A percentile compares a stretch with the other conserved stretches of the same genome.
These are phyloP conservation scores for Nycteola revayana DNA, from an alignment of 2,888 invertebrate genomes.

Conservation along the genomic window DNA sequence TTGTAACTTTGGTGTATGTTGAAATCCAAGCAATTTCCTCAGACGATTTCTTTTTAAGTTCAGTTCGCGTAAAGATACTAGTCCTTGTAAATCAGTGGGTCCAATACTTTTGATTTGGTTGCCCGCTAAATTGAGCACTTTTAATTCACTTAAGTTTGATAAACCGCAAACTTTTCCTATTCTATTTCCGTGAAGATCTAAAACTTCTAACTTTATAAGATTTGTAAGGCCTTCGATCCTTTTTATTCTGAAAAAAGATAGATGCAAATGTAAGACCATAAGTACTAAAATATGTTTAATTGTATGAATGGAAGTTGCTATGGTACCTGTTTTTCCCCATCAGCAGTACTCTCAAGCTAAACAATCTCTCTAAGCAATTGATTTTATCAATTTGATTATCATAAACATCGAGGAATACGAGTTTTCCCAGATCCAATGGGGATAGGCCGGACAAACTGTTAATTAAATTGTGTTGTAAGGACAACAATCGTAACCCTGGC, in stretches of 20 bases:
- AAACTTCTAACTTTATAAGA: conserved; percentile 90
- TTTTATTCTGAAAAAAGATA: conserved; percentile 83
- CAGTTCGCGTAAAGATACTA: conserved; percentile 90
- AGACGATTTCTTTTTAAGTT: conserved; percentile 94
- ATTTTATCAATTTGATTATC: conserved; percentile 97
- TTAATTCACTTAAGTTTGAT: conserved; percentile 86
- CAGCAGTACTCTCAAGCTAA: conserved; percentile 91
- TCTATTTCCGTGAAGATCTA: conserved; percentile 97
- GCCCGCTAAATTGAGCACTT: conserved; percentile 96
- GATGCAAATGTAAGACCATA: background rate
- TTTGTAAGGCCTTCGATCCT: conserved; percentile 89
- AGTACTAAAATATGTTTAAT: background rate
- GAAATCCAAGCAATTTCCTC: conserved; percentile 90
- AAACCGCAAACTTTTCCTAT: conserved; percentile 88
- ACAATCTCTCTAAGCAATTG: conserved; percentile 88
- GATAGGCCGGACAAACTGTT: conserved; percentile 85
- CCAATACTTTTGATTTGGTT: conserved; percentile 92
- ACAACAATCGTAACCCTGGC: conserved; percentile 90
- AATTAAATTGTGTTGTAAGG: conserved; percentile 95
- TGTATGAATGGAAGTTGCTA: background rate
- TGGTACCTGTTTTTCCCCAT: conserved; percentile 95
- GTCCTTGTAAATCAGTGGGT: conserved; percentile 88
- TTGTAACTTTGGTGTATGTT: conserved; percentile 87
- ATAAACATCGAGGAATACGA: conserved; percentile 96
- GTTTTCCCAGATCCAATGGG: conserved; percentile 83